Evolutionary conservation across 2,888 invertebrate genomes (phyloP).

Genomic region (Ptilodon capucinus): DNA sequence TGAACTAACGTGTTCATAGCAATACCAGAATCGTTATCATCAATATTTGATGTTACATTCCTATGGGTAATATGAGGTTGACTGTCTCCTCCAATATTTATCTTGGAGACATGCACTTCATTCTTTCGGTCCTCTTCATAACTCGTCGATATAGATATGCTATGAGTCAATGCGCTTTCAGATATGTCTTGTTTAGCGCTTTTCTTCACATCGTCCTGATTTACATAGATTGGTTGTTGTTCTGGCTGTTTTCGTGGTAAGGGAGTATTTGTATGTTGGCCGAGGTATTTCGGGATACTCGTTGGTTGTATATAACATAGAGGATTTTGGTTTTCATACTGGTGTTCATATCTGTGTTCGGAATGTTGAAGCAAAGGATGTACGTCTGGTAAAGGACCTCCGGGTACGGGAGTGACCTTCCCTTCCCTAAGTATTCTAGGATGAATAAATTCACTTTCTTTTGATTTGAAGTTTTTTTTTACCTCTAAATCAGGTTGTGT

Average conservation of each 20-base stretch:
- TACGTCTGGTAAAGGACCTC: slow-evolving; percentile 70
- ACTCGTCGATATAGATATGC: slow-evolving; percentile 73
- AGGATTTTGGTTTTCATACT: slow-evolving; percentile 80
- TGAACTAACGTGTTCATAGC: slow-evolving; percentile 85
- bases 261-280: slow-evolving; percentile 77
- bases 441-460: slow-evolving; percentile 80
- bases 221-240: slow-evolving; percentile 76
- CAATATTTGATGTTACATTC: slow-evolving; percentile 61
- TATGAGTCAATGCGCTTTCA: slow-evolving; percentile 71
- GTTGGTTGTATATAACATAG: slow-evolving; percentile 81
- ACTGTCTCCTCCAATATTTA: slow-evolving; percentile 71
- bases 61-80: slow-evolving; percentile 44
- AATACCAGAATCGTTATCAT: slow-evolving; percentile 91
- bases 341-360: slow-evolving; percentile 88
- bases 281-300: slow-evolving; percentile 84
- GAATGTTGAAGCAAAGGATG: slow-evolving; percentile 91
- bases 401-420: slow-evolving; percentile 75
- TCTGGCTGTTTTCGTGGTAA: slow-evolving; percentile 58
- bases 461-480: slow-evolving; percentile 82
- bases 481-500: slow-evolving; percentile 67
- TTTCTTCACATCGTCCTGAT: slow-evolving; percentile 70
- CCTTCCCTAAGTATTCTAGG: slow-evolving; percentile 75
- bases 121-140: slow-evolving; percentile 62
- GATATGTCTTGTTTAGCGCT: slow-evolving; percentile 56
- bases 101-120: slow-evolving; percentile 83